Percentiles rank a stretch among this genome's conserved stretches.
These are phyloP conservation scores for Polia nebulosa DNA, from an alignment of 2,888 invertebrate species.

Conservation along the genomic window DNA sequence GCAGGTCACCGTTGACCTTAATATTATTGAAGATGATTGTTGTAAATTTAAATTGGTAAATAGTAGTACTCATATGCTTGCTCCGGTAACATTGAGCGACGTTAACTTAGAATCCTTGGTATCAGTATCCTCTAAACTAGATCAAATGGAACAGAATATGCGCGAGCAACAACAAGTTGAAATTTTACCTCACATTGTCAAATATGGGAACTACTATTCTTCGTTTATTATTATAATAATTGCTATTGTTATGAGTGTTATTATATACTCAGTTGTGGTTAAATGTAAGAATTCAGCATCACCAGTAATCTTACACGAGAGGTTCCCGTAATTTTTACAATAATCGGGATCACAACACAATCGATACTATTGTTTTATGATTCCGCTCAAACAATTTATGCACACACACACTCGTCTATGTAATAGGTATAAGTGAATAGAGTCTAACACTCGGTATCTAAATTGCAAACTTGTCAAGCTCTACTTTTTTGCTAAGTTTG, in stretches of 20 bases:
- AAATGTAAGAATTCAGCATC: slow-evolving; percentile 16
- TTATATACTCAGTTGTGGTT: slow-evolving; percentile 14
- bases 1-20: slow-evolving; percentile 28
- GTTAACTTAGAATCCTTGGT: slow-evolving; percentile 38
- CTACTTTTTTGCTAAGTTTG: no score
- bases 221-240: slow-evolving; percentile 13
- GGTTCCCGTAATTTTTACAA: slow-evolving; percentile 29
- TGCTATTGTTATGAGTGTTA: slow-evolving; percentile 16
- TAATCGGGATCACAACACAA: background rate
- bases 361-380: background rate
- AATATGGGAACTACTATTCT: slow-evolving; percentile 40
- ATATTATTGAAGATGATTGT: slow-evolving; percentile 38
- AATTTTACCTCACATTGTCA: slow-evolving; percentile 22
- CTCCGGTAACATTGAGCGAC: slow-evolving; percentile 28
- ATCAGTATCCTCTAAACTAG: slow-evolving; percentile 28
- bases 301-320: slow-evolving; percentile 38
- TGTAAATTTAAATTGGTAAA: slow-evolving; percentile 35
- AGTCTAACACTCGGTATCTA: background rate
- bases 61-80: slow-evolving; percentile 16
- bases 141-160: slow-evolving; percentile 23
- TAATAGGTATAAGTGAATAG: background rate
- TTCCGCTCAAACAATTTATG: background rate
- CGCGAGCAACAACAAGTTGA: background rate
- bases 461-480: background rate
- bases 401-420: background rate